Conservation (phyloP, 2,888 invertebrate genomes). For the Conistra vaccinii region DNA sequence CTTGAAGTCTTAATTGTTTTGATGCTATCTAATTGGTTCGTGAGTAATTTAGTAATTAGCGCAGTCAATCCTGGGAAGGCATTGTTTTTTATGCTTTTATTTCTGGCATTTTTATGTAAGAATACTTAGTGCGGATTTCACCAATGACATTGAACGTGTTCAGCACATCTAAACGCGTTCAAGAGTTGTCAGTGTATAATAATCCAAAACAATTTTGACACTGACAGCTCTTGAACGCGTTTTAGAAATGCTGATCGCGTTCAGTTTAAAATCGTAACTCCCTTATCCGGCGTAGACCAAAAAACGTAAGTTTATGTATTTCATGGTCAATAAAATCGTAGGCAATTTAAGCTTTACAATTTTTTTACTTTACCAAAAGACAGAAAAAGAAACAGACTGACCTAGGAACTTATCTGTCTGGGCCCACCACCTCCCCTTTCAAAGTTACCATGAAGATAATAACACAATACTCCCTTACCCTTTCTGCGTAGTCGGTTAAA, state of each 20-base stretch:
- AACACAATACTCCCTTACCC: conserved; percentile 42
- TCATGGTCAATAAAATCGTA: not conserved
- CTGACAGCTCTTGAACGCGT: too few relatives aligned
- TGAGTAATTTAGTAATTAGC: conserved; percentile 1
- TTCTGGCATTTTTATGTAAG: not conserved
- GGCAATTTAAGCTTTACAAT: not conserved
- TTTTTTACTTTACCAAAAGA: not conserved
- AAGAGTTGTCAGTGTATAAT: too few relatives aligned
- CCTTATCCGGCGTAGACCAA: not conserved
- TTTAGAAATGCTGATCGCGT: too few relatives aligned
- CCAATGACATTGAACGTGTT: too few relatives aligned
- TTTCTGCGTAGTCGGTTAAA: conserved; percentile 51
- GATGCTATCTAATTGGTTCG: not conserved
- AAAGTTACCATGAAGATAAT: conserved; percentile 42
- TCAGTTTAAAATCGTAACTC: too few relatives aligned
- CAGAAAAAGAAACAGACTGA: too few relatives aligned
- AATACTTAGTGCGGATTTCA: too few relatives aligned
- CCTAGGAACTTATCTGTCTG: conserved; percentile 1
- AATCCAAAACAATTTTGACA: too few relatives aligned
- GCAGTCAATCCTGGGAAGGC: not conserved
- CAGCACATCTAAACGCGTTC: too few relatives aligned
- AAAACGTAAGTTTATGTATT: not conserved
- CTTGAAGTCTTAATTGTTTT: not conserved
- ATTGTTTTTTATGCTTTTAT: not conserved
- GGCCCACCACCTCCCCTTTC: not conserved